phyloP scores from a whole-genome alignment of 2,113 vertebrate genomes.

The Polypterus senegalus region DNA sequence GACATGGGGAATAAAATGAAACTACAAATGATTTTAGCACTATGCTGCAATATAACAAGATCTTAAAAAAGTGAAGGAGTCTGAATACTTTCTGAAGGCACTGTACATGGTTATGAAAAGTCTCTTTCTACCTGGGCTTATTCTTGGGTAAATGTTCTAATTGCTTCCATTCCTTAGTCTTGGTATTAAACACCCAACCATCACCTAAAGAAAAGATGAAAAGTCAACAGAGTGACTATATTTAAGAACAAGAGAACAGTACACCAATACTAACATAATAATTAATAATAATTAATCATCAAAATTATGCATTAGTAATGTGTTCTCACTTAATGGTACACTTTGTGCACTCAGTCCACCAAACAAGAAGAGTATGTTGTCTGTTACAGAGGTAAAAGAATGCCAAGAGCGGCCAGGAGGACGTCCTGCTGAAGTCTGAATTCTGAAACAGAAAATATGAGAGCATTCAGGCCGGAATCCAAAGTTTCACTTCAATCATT shows the following conservation, averaged over 20 bases:
- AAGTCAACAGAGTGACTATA: no score
- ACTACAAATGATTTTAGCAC: neutral
- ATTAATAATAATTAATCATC: neutral
- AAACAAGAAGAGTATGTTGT: constrained; percentile 73
- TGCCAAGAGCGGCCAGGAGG: constrained; percentile 87
- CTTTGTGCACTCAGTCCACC: constrained; percentile 81
- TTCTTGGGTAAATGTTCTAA: constrained; percentile 66
- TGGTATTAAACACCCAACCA: constrained; percentile 68
- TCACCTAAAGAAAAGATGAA: constrained; percentile 46
- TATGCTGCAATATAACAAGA: neutral
- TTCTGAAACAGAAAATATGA: constrained; percentile 39
- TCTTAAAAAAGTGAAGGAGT: constrained; percentile 30
- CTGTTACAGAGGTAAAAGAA: constrained; percentile 67
- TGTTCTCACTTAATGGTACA: constrained; percentile 74
- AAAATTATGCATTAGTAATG: neutral
- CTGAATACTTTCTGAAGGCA: neutral
- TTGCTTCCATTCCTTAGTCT: constrained; percentile 71
- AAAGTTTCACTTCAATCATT: no score
- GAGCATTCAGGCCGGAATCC: neutral
- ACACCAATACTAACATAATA: neutral
- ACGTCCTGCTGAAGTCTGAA: constrained; percentile 43
- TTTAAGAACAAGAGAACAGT: neutral
- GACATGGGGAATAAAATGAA: neutral
- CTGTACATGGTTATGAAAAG: constrained; percentile 5
- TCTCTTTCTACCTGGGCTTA: constrained; percentile 64